Base-by-base conservation (phyloP, 2,888 invertebrate genomes). In the Andrena trimmerana region DNA sequence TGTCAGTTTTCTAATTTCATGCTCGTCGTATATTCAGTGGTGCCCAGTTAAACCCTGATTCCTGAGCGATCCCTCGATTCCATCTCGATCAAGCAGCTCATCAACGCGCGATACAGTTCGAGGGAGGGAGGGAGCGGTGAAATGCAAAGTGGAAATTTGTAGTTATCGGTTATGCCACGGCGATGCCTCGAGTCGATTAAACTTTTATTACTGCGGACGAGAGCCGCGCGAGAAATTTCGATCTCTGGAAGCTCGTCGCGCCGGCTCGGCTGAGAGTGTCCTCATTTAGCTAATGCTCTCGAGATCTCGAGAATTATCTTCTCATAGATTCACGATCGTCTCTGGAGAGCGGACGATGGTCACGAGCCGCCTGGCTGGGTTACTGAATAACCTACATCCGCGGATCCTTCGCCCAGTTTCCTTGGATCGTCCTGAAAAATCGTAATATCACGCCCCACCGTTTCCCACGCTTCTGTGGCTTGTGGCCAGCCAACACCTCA, bases 201-300 rank as follows among this genome's bases (percentile, higher is more conserved):
- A 81, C 62, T 81, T 81, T 81, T 72, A 81, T 48, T 57, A 81
- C 66, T 54, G 63, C 57, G 54, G 62, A 67, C 8, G 62, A 24
- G 36, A 10, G 48, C 29, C 59, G 59, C 36, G 73, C 36, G 52
- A 78, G 78, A 81, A 16, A 81, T 81, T 68, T 71, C 71, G 72
- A 78, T 81, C 68, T 68, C 8, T 10, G 57, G 36, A 36, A 66
- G 16, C 63, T 36, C 36, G n/a, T 33, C 52, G 50, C 66, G 13
- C 33, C 16, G 10, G n/a, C 10, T 13, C 50, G 29, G 20, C 75
- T 29, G 29, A 20, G 62, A 59, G 50, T 29, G 60, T 74, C 33
- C 72, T 85, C 79, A 83, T 86, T 86, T 86, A 74, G 66, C 72
- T 86, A 80, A 86, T 82, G 80, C 83, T 60, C 72, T 48, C 27